These are phyloP conservation scores for Baccha elongata DNA, from an alignment of 2,888 invertebrate genomes.

Conservation along the genomic window DNA sequence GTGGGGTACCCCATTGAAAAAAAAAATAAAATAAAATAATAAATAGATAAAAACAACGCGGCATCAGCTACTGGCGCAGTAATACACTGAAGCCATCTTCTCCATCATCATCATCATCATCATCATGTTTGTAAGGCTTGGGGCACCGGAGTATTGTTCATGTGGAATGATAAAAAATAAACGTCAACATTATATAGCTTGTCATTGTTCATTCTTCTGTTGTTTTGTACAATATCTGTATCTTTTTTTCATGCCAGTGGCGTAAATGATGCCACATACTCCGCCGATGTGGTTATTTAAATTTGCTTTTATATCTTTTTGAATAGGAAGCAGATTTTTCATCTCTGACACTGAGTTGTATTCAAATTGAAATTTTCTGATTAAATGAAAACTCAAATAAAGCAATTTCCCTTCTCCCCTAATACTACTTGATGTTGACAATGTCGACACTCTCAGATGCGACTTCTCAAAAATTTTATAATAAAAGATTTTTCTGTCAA, in stretches of 20 bases:
- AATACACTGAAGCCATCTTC: constrained; percentile 62
- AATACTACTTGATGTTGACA: constrained; percentile 26
- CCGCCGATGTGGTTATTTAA: constrained; percentile 63
- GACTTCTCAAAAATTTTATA: constrained; percentile 10
- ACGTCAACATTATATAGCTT: constrained; percentile 63
- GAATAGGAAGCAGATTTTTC: constrained; percentile 74
- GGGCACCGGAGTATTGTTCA: constrained; percentile 62
- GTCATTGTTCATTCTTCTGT: constrained; percentile 65
- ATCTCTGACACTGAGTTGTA: constrained; percentile 73
- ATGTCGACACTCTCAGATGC: too few relatives aligned
- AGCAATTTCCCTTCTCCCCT: constrained; percentile 60
- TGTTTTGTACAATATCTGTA: constrained; percentile 66
- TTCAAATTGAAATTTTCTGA: constrained; percentile 73
- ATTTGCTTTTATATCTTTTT: constrained; percentile 51
- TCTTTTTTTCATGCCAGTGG: constrained; percentile 64
- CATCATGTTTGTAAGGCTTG: constrained; percentile 36
- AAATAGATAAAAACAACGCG: constrained; percentile 40
- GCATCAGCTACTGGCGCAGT: constrained; percentile 44
- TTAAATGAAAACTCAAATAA: constrained; percentile 73
- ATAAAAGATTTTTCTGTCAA: constrained; percentile 26
- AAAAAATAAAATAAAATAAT: constrained; percentile 27
- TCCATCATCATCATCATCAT: constrained; percentile 52
- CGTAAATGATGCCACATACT: constrained; percentile 73
- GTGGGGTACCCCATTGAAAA: constrained; percentile 59
- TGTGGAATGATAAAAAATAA: constrained; percentile 48